A percentile compares a stretch with the other conserved stretches of the same genome.
These are phyloP conservation scores for Acrossocheilus wenchowensis DNA, from an alignment of 2,797 vertebrate species.

Conservation along the genomic window DNA sequence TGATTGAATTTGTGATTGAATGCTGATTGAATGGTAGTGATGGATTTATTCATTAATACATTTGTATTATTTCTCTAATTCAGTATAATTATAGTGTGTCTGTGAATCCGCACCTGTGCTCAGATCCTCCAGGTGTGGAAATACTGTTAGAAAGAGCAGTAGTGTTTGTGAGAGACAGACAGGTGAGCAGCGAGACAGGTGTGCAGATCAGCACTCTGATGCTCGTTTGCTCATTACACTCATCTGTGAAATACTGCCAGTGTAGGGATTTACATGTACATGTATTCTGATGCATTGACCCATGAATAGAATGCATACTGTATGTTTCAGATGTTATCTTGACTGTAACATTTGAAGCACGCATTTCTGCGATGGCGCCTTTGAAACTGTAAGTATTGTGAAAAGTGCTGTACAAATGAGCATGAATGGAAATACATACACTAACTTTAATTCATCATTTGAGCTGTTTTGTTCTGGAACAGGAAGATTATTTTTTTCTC, in stretches of 20 bases:
- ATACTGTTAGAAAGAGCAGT: background rate
- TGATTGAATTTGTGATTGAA: background rate
- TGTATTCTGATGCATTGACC: no score
- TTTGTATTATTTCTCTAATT: background rate
- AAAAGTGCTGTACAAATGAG: background rate
- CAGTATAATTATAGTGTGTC: background rate
- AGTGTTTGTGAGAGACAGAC: background rate
- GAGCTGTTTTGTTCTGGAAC: background rate
- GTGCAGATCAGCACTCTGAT: background rate
- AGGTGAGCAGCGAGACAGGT: background rate
- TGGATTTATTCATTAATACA: background rate
- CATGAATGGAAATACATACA: background rate
- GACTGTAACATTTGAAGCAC: background rate
- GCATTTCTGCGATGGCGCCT: background rate
- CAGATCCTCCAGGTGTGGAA: constrained; percentile 32
- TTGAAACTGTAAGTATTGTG: background rate
- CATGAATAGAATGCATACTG: background rate
- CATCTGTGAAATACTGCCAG: background rate
- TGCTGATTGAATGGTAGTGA: background rate
- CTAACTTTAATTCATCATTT: background rate
- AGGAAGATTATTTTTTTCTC: background rate
- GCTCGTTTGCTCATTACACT: background rate
- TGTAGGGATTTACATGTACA: background rate
- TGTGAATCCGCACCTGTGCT: background rate
- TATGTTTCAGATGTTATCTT: background rate